Evolutionary conservation across 2,888 invertebrate genomes (phyloP), one percentile per base, ranked within the genome.

Genomic region (Dicycla oo): DNA sequence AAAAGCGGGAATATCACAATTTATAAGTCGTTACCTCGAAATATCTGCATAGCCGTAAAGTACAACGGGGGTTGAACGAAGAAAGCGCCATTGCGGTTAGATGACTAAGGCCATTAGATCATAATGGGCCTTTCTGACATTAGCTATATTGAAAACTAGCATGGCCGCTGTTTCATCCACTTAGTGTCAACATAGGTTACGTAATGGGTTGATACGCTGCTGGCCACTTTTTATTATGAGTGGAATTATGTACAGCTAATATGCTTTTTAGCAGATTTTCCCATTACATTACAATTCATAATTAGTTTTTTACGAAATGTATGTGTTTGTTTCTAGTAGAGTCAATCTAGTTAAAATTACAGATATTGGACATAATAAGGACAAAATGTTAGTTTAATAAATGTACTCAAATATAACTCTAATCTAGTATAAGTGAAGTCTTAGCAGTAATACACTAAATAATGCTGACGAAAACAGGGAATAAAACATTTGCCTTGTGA

Each of bases 71-170:
- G 77, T 67, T 64, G 78, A 89, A 87, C 87, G 86, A 85, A 88
- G 88, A 87, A 91, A 89, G 87, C 94, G 90, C 91, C 92, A 94
- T 83, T 94, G 94, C 93, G 93, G 94, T 82, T 88, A 85, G 88
- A 91, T 93, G 92, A 93, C 93, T 93, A 89, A 92, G 91, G 86
- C 87, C 83, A 87, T 88, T 88, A 88, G 80, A 81, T 84, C 80
- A 86, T 87, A 88, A 87, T 87, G 87, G 84, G 73, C 77, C 45
- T 73, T 83, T 79, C 75, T 83, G 77, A 82, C 80, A 82, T 86
- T 85, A 86, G 72, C 77, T 73, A 71, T 86, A 86, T 86, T 86
- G 86, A 86, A 86, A 85, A 87, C 82, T 80, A 83, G 76, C 80
- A 77, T 75, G 75, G 64, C 73, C 72, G 77, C 64, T 79, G 71